Evolutionary conservation across 2,888 invertebrate species (phyloP).

Genomic region (Daptonema setosum): DNA sequence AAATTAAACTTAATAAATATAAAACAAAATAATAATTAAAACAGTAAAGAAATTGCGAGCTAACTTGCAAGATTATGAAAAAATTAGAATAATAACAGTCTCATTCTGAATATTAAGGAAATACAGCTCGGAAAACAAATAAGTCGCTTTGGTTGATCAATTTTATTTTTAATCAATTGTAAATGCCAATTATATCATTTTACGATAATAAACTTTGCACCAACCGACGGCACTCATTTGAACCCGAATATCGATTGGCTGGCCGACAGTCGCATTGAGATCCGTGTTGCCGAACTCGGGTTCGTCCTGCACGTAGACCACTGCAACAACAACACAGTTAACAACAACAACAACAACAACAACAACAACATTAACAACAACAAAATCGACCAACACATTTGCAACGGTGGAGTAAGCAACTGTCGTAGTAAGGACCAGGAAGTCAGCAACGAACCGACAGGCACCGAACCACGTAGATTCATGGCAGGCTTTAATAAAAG

Average conservation of each 20-base stretch:
- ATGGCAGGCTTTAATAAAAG: neutral
- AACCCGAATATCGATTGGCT: neutral
- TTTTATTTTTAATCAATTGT: too few species aligned
- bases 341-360: neutral
- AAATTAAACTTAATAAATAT: neutral
- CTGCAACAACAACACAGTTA: neutral
- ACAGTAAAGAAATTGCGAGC: neutral
- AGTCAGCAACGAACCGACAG: neutral
- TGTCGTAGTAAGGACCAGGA: neutral
- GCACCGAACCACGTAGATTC: neutral
- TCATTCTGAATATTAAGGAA: too few species aligned
- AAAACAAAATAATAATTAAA: neutral
- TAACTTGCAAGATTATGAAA: too few species aligned
- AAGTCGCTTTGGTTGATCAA: too few species aligned
- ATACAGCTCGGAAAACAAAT: too few species aligned
- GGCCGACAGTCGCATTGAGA: neutral
- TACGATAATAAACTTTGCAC: too few species aligned
- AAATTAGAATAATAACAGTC: too few species aligned
- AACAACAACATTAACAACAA: neutral
- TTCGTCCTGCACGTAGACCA: neutral
- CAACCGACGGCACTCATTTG: neutral
- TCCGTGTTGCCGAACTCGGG: neutral
- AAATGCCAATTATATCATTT: too few species aligned
- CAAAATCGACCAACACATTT: neutral
- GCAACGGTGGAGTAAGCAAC: neutral